Percentiles rank a stretch among this genome's conserved stretches.
Conservation (phyloP, 2,797 vertebrate species). For the Ambastaia sidthimunki region DNA sequence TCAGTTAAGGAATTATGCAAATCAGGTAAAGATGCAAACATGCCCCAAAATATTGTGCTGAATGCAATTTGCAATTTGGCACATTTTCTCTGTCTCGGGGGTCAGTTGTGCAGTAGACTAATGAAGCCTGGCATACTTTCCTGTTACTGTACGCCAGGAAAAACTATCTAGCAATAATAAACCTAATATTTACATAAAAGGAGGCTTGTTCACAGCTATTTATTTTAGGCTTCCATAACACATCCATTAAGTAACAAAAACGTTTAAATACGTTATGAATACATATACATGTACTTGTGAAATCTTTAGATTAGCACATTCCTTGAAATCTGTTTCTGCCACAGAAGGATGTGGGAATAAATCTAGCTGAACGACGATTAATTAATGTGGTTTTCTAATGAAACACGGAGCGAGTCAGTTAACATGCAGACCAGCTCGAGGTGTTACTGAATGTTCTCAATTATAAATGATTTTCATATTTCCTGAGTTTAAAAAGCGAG, state of each 20-base stretch:
- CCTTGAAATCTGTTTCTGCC: neutral
- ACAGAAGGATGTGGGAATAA: neutral
- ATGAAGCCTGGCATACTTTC: neutral
- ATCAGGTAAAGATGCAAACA: slow-evolving; percentile 15
- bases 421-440: slow-evolving; percentile 56
- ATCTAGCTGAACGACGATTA: neutral
- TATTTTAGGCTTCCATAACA: too few species aligned
- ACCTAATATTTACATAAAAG: neutral
- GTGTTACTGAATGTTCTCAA: slow-evolving; percentile 76
- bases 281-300: neutral
- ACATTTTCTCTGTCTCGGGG: neutral
- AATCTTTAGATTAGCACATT: neutral
- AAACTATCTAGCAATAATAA: neutral
- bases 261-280: too few species aligned
- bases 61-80: neutral
- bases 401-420: slow-evolving; percentile 32
- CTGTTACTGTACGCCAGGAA: neutral
- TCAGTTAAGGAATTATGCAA: neutral
- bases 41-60: neutral
- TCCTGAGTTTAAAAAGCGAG: slow-evolving; percentile 70
- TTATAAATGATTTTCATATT: slow-evolving; percentile 79
- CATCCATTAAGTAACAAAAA: too few species aligned
- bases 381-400: neutral
- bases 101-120: neutral
- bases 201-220: too few species aligned